Conservation (phyloP, 2,797 vertebrate genomes). For the Hyperoplus lanceolatus region DNA sequence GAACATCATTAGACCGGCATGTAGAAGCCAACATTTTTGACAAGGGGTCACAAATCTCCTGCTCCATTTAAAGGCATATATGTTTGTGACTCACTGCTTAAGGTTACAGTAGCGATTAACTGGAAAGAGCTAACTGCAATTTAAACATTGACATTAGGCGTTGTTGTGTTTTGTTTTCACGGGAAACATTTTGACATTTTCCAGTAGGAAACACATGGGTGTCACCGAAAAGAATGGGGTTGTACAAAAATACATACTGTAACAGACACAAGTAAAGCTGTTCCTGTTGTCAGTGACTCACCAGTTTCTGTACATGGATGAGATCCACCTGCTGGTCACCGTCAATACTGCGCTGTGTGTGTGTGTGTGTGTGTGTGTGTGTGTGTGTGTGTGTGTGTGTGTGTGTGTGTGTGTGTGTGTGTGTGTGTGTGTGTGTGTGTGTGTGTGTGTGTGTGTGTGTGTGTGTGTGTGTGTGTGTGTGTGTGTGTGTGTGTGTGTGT, state of each 20-base stretch:
- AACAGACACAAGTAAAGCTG: conserved; percentile 11
- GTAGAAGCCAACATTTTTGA: background rate
- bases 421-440: background rate
- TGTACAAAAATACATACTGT: background rate
- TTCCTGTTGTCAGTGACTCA: conserved; percentile 74
- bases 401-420: conserved; percentile 1
- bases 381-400: background rate
- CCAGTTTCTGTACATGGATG: conserved; percentile 54
- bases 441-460: conserved; percentile 7
- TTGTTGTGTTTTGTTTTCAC: background rate
- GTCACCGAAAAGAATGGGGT: background rate
- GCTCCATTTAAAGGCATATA: background rate
- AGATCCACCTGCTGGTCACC: conserved; percentile 67
- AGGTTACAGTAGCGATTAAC: background rate
- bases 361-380: background rate
- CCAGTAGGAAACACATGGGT: background rate
- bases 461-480: background rate
- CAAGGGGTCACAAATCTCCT: background rate
- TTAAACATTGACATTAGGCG: background rate
- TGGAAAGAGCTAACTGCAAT: background rate
- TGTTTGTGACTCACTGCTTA: background rate
- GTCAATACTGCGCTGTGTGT: conserved; percentile 34
- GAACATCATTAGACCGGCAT: background rate
- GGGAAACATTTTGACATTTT: background rate
- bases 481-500: conserved; percentile 8